Evolutionary conservation across 2,113 vertebrate genomes (phyloP), one percentile per base, ranked within the genome.

Genomic region (Chaenogobius annularis): DNA sequence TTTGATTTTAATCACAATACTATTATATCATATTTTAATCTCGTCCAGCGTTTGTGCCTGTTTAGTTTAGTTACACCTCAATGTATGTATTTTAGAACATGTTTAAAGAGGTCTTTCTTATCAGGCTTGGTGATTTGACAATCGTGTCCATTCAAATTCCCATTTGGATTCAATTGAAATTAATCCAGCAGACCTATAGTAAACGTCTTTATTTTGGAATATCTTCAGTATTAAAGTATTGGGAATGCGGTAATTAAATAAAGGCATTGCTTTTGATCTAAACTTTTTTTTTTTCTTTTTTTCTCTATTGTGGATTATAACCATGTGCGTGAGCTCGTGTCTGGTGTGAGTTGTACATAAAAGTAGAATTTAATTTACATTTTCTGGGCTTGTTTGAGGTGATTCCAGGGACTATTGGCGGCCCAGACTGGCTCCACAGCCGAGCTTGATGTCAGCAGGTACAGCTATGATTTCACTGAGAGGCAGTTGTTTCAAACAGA

Each of bases 361-460:
- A 55, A 37, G 1, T 40, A 14, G 31, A 74, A 66, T 66, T 63
- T 14, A 37, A 19, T 20, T 31, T 50, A 0, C 7, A 20, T 13
- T 72, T 66, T 73, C 26, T 0, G 1, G 10, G 55, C 20, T 3
- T 82, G 48, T 83, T 56, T 82, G 75, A 79, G 74, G 59, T 75
- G 43, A 64, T 43, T 75, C 66, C 62, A 56, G 66, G 10, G 1
- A 23, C 54, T 71, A 61, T 65, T 85, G 87, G 81, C 76, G 55
- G 69, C 63, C 52, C 66, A 75, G 61, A 58, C 35, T 1, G 10
- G 10, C 9, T 47, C 15, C 0, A 5, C 37, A 67, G 86, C 81
- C 85, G 85, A 40, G 13, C 59, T 37, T 82, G 76, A 85, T 54
- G 76, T 75, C 65, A 75, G 73, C 69, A 81, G 64, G 74, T 81